Evolutionary conservation across 2,113 vertebrate species (phyloP).

Genomic region (Progne subis): DNA sequence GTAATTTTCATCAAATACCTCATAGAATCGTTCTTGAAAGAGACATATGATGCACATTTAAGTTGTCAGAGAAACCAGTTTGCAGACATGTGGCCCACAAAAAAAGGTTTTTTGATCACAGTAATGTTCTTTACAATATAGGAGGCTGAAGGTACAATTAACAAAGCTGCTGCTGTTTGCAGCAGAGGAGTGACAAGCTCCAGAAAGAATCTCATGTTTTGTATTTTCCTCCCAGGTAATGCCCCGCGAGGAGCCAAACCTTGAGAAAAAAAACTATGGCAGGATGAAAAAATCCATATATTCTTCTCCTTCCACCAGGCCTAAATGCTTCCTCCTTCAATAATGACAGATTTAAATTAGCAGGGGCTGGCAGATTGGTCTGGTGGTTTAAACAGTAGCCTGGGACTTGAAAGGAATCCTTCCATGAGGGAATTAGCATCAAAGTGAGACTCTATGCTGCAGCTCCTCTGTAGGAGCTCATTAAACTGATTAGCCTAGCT

Average conservation of each 20-base stretch:
- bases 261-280: background rate
- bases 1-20: background rate
- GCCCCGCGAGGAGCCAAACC: background rate
- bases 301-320: background rate
- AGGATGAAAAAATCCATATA: background rate
- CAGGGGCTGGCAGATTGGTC: slow-evolving; percentile 8
- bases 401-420: slow-evolving; percentile 26
- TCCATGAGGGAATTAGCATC: slow-evolving; percentile 45
- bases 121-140: background rate
- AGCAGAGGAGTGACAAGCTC: background rate
- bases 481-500: slow-evolving; percentile 45
- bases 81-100: background rate
- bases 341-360: slow-evolving; percentile 9
- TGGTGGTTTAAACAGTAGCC: slow-evolving; percentile 18
- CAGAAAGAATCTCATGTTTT: background rate
- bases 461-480: slow-evolving; percentile 26
- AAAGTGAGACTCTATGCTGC: slow-evolving; percentile 16
- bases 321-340: background rate
- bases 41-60: background rate
- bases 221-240: background rate
- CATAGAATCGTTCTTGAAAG: background rate
- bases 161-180: background rate
- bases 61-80: background rate
- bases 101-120: background rate
- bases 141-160: background rate